phyloP scores from a whole-genome alignment of 2,113 vertebrate species.

The Cynopterus brachyotis region DNA sequence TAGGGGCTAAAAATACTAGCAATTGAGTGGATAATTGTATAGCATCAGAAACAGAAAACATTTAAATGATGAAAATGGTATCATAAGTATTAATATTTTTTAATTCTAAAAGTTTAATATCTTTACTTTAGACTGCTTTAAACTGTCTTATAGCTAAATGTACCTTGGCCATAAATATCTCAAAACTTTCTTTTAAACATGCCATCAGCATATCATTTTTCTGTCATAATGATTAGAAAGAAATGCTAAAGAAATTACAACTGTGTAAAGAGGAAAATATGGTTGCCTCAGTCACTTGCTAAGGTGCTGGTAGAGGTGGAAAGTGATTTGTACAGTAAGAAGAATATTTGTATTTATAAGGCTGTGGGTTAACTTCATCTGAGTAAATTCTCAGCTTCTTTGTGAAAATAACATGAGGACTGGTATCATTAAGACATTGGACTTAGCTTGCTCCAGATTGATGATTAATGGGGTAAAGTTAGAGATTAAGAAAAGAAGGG shows the following conservation, averaged over 20 bases:
- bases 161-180: neutral
- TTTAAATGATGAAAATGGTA: neutral
- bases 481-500: neutral
- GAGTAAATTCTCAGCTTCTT: neutral
- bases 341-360: neutral
- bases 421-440: neutral
- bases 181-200: neutral
- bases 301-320: neutral
- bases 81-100: neutral
- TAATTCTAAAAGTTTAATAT: neutral
- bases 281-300: neutral
- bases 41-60: neutral
- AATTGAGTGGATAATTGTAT: neutral
- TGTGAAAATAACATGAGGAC: neutral
- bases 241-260: neutral
- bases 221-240: neutral
- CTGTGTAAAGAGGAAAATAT: neutral
- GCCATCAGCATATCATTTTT: neutral
- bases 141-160: neutral
- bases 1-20: neutral
- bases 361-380: neutral
- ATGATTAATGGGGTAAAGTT: neutral
- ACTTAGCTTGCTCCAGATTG: neutral
- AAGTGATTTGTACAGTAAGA: neutral
- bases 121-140: neutral